Conservation (phyloP, 2,113 vertebrate genomes). For the Brachyistius frenatus region DNA sequence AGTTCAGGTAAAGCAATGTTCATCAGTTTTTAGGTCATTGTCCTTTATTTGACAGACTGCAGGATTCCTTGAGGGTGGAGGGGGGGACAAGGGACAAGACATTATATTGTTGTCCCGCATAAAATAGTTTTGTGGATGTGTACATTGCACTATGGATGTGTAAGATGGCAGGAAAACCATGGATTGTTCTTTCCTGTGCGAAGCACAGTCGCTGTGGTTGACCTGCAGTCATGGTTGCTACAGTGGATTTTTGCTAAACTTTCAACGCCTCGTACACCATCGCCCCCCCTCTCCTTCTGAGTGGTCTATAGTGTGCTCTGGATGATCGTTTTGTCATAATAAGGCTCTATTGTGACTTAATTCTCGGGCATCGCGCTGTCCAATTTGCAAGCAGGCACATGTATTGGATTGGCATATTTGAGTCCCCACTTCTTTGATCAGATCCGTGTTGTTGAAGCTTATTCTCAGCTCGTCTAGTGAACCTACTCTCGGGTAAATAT, state of each 20-base stretch:
- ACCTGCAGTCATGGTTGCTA: neutral
- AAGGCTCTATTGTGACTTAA: neutral
- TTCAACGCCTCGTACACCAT: neutral
- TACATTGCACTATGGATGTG: neutral
- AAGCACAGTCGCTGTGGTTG: fast-evolving
- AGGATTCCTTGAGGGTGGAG: too few species aligned
- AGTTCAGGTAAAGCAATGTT: neutral
- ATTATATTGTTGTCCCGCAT: neutral
- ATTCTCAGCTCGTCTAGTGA: neutral
- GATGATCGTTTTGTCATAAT: neutral
- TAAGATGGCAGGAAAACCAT: too few species aligned
- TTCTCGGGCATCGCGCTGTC: neutral
- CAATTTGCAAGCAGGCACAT: neutral
- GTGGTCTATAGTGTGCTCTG: neutral
- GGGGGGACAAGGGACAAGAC: too few species aligned
- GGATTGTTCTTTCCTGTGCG: neutral
- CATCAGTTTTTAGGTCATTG: neutral
- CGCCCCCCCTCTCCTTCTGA: neutral
- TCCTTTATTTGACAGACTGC: too few species aligned
- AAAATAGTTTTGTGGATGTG: neutral
- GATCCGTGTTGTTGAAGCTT: neutral
- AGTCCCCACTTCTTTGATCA: neutral
- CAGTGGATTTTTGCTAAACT: neutral
- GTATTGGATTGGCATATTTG: neutral
- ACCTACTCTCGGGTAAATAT: neutral